phyloP scores from a whole-genome alignment of 2,113 vertebrate species.

The Daphoenositta chrysoptera region DNA sequence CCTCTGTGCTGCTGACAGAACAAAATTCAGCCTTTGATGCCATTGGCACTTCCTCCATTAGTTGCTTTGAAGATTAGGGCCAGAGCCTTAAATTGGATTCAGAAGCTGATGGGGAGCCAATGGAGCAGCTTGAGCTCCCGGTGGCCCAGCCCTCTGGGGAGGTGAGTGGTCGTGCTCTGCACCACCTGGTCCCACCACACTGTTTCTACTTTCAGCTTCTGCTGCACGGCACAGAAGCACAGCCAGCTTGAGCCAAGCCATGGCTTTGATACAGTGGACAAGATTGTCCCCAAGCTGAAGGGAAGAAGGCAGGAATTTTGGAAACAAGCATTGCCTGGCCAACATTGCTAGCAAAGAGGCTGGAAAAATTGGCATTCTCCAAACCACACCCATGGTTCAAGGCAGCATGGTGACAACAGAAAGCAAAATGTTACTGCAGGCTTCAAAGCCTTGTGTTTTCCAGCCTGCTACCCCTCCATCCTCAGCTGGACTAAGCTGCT shows the following conservation, averaged over 20 bases:
- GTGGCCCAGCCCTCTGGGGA: not conserved
- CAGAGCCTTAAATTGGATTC: not conserved
- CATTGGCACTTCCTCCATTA: conserved; percentile 21
- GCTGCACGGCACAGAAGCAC: not conserved
- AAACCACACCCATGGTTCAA: not conserved
- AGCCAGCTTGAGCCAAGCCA: not conserved
- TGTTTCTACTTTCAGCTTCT: not conserved
- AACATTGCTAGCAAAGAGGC: not conserved
- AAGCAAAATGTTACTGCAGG: not conserved
- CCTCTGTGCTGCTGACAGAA: not conserved
- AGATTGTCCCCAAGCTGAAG: not conserved
- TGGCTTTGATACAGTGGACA: not conserved
- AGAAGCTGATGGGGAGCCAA: conserved; percentile 13
- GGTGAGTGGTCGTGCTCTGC: not conserved
- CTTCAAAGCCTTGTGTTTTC: not conserved
- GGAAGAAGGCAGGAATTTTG: not conserved
- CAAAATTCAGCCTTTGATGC: conserved; percentile 38
- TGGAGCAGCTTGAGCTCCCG: not conserved
- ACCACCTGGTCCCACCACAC: not conserved
- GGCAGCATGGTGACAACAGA: not conserved
- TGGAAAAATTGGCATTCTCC: not conserved
- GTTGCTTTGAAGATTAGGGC: conserved; percentile 48
- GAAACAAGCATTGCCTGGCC: not conserved
- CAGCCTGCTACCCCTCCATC: not conserved
- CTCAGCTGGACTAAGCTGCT: not conserved